phyloP scores from a whole-genome alignment of 2,888 invertebrate genomes.

The Artemia sinica region DNA sequence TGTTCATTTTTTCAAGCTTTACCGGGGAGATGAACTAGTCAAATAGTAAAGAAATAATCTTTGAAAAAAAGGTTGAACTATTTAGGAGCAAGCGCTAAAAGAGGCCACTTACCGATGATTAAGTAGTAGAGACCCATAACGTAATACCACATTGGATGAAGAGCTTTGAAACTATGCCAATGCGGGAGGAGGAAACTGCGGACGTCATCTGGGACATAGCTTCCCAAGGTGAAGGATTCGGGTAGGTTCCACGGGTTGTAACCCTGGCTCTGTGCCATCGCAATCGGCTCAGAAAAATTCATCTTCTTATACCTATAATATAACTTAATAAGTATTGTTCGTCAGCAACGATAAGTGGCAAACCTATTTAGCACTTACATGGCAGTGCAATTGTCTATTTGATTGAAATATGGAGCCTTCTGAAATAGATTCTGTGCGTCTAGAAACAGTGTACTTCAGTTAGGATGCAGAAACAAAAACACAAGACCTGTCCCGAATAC shows the following conservation, averaged over 20 bases:
- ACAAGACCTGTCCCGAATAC: no score
- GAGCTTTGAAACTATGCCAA: conserved; percentile 20
- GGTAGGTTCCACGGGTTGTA: conserved; percentile 19
- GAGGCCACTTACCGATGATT: conserved; percentile 16
- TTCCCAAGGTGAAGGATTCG: conserved; percentile 18
- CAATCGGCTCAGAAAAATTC: conserved; percentile 5
- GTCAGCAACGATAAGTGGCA: no score
- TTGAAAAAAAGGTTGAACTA: neutral
- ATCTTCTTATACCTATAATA: neutral
- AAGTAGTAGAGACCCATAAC: conserved; percentile 19
- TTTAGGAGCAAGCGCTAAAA: neutral
- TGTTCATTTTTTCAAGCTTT: no score
- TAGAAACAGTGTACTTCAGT: no score
- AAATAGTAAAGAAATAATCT: no score
- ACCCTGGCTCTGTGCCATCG: conserved; percentile 11
- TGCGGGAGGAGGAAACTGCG: conserved; percentile 20
- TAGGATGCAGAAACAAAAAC: no score
- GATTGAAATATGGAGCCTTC: no score
- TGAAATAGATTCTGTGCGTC: no score
- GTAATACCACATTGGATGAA: conserved; percentile 19
- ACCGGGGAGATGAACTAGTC: no score
- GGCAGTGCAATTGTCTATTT: no score
- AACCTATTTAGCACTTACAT: no score
- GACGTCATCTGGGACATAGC: conserved; percentile 20
- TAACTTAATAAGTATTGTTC: no score